Percentiles rank a stretch among this genome's conserved stretches.
Evolutionary conservation across 2,888 invertebrate species (phyloP).

Genomic region (Escarpia spicata): DNA sequence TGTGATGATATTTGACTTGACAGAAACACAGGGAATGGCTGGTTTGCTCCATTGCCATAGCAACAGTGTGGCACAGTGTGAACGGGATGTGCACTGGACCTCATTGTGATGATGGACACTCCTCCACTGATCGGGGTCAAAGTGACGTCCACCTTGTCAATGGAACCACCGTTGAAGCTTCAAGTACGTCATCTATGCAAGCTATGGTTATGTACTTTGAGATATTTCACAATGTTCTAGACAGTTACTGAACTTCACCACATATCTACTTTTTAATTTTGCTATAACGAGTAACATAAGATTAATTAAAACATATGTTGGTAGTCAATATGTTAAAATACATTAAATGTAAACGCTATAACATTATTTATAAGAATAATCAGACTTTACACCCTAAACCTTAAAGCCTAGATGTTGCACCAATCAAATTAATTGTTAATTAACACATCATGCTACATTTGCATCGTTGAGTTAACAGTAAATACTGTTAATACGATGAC

Average conservation of each 20-base stretch:
- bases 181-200: background rate
- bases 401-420: background rate
- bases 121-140: background rate
- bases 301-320: no score
- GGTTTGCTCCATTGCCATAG: background rate
- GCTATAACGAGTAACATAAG: no score
- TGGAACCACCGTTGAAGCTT: background rate
- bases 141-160: background rate
- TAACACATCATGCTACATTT: background rate
- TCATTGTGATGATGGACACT: background rate
- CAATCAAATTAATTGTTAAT: background rate
- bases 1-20: background rate
- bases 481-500: no score
- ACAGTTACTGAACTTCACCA: background rate
- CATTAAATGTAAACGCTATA: no score
- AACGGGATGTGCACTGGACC: background rate
- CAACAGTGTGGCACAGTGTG: background rate
- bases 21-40: background rate
- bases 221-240: background rate
- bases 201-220: background rate
- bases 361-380: no score
- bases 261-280: no score
- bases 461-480: background rate
- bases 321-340: no score
- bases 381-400: no score